phyloP scores from a whole-genome alignment of 2,888 invertebrate genomes.

The Cosmia trapezina region DNA sequence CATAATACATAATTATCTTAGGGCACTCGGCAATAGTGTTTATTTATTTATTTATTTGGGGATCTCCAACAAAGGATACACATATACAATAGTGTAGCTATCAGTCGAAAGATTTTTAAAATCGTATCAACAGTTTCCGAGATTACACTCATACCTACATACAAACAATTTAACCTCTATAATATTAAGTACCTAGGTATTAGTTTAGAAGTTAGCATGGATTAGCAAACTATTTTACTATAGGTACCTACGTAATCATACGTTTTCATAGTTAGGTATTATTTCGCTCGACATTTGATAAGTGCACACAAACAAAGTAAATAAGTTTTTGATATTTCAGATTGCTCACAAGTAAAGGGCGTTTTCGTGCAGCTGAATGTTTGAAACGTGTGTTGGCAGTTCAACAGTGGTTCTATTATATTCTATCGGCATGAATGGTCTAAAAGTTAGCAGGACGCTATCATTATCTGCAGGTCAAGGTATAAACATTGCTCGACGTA shows the following conservation, averaged over 20 bases:
- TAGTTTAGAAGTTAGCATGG: background rate
- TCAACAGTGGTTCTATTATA: constrained; percentile 46
- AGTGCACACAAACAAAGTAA: background rate
- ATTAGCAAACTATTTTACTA: background rate
- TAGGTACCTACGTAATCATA: background rate
- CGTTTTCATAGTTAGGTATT: background rate
- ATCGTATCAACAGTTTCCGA: background rate
- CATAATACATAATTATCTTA: background rate
- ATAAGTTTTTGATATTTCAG: constrained; percentile 1
- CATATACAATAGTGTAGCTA: background rate
- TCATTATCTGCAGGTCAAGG: constrained; percentile 64
- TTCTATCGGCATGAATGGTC: constrained; percentile 60
- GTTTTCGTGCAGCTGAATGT: constrained; percentile 67
- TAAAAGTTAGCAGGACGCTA: constrained; percentile 65
- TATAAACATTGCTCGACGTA: constrained; percentile 24
- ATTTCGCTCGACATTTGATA: background rate
- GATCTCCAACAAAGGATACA: no score
- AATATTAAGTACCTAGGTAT: background rate
- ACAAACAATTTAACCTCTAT: background rate
- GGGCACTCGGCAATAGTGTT: no score
- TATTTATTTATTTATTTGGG: no score
- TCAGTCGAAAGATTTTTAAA: background rate
- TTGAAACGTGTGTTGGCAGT: constrained; percentile 64
- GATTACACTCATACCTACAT: background rate
- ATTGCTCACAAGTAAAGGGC: constrained; percentile 49